Percentiles rank a stretch among this genome's conserved stretches.
Evolutionary conservation across 2,888 invertebrate genomes (phyloP).

Genomic region (Drosophila quinaria): DNA sequence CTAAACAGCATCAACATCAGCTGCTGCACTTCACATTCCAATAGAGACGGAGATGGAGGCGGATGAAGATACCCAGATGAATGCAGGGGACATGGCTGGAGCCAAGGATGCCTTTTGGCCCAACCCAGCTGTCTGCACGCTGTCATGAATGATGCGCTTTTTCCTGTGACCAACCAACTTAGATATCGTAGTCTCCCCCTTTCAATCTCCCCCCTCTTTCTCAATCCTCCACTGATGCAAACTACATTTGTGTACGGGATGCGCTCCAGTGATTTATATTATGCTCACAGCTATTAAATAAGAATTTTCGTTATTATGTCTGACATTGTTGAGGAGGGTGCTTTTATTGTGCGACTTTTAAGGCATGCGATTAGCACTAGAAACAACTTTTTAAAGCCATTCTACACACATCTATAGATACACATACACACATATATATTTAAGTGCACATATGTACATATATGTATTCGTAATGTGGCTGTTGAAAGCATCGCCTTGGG

Average conservation of each 20-base stretch:
- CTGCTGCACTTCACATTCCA: slow-evolving; percentile 68
- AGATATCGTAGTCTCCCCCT: slow-evolving; percentile 10
- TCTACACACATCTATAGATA: slow-evolving; percentile 5
- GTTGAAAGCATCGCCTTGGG: slow-evolving; percentile 48
- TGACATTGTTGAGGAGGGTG: slow-evolving; percentile 37
- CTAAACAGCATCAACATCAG: slow-evolving; percentile 66
- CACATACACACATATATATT: background rate
- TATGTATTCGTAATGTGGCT: slow-evolving; percentile 26
- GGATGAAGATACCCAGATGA: background rate
- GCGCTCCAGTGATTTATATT: slow-evolving; percentile 58
- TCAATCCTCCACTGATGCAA: slow-evolving; percentile 23
- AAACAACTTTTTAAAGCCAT: slow-evolving; percentile 58
- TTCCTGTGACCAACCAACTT: slow-evolving; percentile 66
- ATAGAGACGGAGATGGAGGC: slow-evolving; percentile 1
- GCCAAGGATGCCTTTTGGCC: slow-evolving; percentile 25
- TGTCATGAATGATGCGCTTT: slow-evolving; percentile 74
- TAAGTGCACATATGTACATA: slow-evolving; percentile 22
- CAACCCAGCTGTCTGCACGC: slow-evolving; percentile 50
- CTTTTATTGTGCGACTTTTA: slow-evolving; percentile 64
- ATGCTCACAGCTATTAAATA: slow-evolving; percentile 69
- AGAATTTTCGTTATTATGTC: slow-evolving; percentile 68
- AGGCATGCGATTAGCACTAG: slow-evolving; percentile 33
- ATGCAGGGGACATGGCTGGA: slow-evolving; percentile 10
- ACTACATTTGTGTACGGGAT: slow-evolving; percentile 54
- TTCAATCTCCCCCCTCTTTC: background rate